Conservation (phyloP, 2,797 vertebrate species). For the Dermochelys coriacea region DNA sequence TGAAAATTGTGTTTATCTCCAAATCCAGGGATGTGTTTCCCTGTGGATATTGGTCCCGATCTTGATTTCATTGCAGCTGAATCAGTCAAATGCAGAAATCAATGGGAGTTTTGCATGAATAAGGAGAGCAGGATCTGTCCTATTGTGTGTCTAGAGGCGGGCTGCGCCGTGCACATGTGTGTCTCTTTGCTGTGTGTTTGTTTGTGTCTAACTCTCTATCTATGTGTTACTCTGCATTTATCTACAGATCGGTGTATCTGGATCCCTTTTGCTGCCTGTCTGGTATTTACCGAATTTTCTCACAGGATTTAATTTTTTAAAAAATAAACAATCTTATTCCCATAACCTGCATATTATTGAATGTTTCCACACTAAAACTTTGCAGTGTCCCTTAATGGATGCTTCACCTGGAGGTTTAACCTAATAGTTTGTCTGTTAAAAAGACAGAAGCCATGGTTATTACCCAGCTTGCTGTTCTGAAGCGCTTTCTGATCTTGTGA, state of each 20-base stretch:
- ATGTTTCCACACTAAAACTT: background rate
- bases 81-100: background rate
- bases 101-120: background rate
- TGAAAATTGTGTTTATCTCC: background rate
- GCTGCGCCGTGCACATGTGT: background rate
- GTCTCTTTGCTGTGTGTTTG: background rate
- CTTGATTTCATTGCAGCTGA: background rate
- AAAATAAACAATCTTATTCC: background rate
- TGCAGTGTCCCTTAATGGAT: background rate
- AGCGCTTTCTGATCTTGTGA: background rate
- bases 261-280: constrained; percentile 16
- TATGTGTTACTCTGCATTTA: background rate
- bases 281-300: background rate
- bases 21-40: background rate
- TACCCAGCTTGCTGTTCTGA: background rate
- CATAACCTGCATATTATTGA: background rate
- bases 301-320: background rate
- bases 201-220: no score
- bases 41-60: background rate
- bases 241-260: background rate
- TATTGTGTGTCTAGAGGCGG: background rate
- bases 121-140: background rate
- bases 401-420: background rate
- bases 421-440: constrained; percentile 14
- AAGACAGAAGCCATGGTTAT: constrained; percentile 2